These are phyloP conservation scores for Campoplex nolae DNA, from an alignment of 2,888 invertebrate species.

Conservation along the genomic window DNA sequence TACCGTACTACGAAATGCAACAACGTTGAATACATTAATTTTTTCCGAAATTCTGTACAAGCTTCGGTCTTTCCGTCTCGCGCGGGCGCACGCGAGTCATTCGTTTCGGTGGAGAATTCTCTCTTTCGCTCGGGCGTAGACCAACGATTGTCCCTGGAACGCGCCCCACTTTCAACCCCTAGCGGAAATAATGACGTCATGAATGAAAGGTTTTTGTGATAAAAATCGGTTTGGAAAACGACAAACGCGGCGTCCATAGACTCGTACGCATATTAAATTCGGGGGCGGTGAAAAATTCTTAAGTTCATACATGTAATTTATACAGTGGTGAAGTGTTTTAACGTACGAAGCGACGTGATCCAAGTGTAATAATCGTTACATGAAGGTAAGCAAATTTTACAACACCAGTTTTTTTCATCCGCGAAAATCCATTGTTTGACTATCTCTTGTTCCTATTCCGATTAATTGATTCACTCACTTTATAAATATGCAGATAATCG, in stretches of 20 bases:
- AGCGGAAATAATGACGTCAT: conserved; percentile 81
- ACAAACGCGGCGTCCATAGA: conserved; percentile 60
- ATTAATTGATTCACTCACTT: conserved; percentile 19
- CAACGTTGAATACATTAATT: background rate
- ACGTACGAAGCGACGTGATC: conserved; percentile 43
- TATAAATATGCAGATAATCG: background rate
- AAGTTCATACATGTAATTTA: conserved; percentile 42
- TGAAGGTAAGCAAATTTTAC: conserved; percentile 64
- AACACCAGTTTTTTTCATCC: conserved; percentile 5
- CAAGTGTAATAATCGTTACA: conserved; percentile 53
- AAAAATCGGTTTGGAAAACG: conserved; percentile 59
- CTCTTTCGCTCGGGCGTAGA: conserved; percentile 70
- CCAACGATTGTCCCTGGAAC: conserved; percentile 64
- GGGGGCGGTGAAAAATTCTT: conserved; percentile 4
- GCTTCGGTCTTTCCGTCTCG: background rate
- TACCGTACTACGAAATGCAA: background rate
- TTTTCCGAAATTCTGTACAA: background rate
- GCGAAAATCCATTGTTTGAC: conserved; percentile 60
- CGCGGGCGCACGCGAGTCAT: conserved; percentile 26
- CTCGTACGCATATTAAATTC: conserved; percentile 11
- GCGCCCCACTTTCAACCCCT: conserved; percentile 71
- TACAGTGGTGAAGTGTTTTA: conserved; percentile 43
- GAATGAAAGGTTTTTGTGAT: conserved; percentile 73
- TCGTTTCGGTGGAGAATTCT: conserved; percentile 21
- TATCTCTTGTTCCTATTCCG: conserved; percentile 26